These are phyloP conservation scores for Hirtodrosophila duncani DNA, from an alignment of 2,888 invertebrate species.

Conservation along the genomic window DNA sequence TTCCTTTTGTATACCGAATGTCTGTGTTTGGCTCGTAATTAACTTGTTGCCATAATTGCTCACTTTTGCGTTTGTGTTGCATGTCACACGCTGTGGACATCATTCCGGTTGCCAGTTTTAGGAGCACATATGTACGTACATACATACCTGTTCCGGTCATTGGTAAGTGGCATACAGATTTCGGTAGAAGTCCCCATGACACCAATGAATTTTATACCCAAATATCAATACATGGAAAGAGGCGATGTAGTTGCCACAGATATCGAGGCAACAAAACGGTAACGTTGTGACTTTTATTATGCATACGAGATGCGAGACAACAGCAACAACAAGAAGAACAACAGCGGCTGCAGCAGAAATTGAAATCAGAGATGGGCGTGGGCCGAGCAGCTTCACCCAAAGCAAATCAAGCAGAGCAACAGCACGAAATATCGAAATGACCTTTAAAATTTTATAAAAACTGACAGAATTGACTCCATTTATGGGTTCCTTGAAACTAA, in stretches of 20 bases:
- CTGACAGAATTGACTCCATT: too few relatives aligned
- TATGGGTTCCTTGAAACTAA: too few relatives aligned
- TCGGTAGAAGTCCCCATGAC: too few relatives aligned
- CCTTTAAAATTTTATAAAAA: too few relatives aligned
- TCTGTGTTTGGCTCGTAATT: slow-evolving; percentile 47
- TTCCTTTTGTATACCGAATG: slow-evolving; percentile 10
- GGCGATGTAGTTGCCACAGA: neutral
- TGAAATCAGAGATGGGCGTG: slow-evolving; percentile 7
- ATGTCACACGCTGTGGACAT: too few relatives aligned
- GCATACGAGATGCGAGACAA: slow-evolving; percentile 30
- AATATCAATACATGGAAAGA: slow-evolving; percentile 34
- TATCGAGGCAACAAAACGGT: slow-evolving; percentile 50
- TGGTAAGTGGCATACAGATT: slow-evolving; percentile 32
- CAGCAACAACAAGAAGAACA: neutral
- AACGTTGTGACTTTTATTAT: slow-evolving; percentile 68
- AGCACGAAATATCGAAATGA: too few relatives aligned
- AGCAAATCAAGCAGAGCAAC: too few relatives aligned
- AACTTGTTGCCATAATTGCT: slow-evolving; percentile 75
- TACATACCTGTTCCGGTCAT: too few relatives aligned
- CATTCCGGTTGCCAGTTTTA: too few relatives aligned
- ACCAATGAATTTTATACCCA: too few relatives aligned
- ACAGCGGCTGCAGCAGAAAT: neutral
- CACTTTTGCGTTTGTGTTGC: slow-evolving; percentile 61
- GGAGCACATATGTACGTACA: too few relatives aligned
- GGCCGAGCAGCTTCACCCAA: neutral